Evolutionary conservation across 1,140 invertebrate species (phyloP).

Genomic region (Scaptomyza graminum): DNA sequence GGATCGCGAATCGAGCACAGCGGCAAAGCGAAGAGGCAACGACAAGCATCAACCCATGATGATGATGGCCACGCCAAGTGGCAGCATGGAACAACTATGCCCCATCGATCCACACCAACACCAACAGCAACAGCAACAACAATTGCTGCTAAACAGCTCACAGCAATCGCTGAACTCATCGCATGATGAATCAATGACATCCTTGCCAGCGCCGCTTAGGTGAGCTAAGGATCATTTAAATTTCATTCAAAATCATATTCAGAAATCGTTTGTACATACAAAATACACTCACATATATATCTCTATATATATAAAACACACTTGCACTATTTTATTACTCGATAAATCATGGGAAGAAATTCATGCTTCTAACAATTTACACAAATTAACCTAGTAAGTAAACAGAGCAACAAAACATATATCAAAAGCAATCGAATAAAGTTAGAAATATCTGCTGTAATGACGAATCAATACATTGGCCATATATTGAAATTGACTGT

Average conservation of each 20-base stretch:
- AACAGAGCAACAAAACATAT: no score
- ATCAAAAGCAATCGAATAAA: no score
- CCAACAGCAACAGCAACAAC: slow-evolving; percentile 56
- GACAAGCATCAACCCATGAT: slow-evolving; percentile 42
- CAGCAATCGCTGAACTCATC: slow-evolving; percentile 83
- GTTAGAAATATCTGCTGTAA: no score
- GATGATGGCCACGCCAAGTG: slow-evolving; percentile 17
- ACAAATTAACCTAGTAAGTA: no score
- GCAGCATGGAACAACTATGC: slow-evolving; percentile 57
- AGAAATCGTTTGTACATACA: not conserved
- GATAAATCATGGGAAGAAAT: slow-evolving; percentile 1
- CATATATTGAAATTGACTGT: no score
- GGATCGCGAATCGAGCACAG: slow-evolving; percentile 62
- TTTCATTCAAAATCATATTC: no score
- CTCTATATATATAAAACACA: no score
- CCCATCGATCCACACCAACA: slow-evolving; percentile 44
- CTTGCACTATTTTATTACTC: not conserved
- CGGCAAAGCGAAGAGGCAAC: slow-evolving; percentile 65
- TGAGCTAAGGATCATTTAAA: slow-evolving; percentile 35
- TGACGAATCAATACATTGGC: no score
- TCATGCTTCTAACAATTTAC: not conserved
- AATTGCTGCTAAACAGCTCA: slow-evolving; percentile 73
- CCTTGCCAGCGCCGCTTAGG: slow-evolving; percentile 80
- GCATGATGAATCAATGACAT: slow-evolving; percentile 84
- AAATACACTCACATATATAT: no score